Percentiles rank a stretch among this genome's conserved stretches.
phyloP scores from a whole-genome alignment of 2,113 vertebrate genomes.

The Cairina moschata region DNA sequence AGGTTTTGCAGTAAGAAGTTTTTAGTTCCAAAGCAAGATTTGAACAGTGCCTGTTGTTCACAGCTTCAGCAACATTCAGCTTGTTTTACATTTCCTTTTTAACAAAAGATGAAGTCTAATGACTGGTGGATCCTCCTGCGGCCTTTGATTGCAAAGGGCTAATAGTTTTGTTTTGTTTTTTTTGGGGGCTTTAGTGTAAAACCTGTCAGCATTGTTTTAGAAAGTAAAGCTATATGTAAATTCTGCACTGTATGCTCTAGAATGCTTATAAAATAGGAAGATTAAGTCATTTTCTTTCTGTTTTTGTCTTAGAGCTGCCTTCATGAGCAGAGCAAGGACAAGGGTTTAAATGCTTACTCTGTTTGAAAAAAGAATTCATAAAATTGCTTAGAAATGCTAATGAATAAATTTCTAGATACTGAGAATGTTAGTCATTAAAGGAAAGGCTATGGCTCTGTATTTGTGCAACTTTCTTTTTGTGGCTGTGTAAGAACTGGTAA shows the following conservation, averaged over 20 bases:
- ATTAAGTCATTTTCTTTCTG: background rate
- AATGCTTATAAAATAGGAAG: background rate
- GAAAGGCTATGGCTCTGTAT: background rate
- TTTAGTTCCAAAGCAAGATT: background rate
- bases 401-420: background rate
- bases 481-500: background rate
- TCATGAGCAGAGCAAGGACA: background rate
- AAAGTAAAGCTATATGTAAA: background rate
- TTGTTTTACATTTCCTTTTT: background rate
- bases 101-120: background rate
- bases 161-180: background rate
- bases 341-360: background rate
- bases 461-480: background rate
- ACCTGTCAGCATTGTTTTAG: background rate
- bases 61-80: background rate
- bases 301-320: background rate
- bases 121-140: background rate
- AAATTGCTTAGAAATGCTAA: background rate
- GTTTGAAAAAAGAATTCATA: background rate
- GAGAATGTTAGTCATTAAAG: background rate
- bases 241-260: background rate
- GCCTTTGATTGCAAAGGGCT: background rate
- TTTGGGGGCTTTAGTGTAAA: background rate
- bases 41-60: background rate
- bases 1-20: background rate